Base-by-base conservation (phyloP, 1,140 invertebrate genomes). In the Eubasilissa regina region DNA sequence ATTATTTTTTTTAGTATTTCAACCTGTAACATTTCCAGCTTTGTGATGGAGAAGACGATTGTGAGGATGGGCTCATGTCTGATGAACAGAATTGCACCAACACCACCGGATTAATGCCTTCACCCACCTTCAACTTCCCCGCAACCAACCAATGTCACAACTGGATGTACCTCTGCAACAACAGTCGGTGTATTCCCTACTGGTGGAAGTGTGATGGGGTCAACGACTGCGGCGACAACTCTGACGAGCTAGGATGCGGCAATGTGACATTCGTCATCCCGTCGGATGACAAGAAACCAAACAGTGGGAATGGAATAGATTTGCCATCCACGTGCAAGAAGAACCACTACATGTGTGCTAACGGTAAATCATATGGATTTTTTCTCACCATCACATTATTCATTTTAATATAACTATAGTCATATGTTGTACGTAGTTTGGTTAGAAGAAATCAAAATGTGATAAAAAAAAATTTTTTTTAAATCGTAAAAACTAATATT, bases 141-240 rank as follows among this genome's bases (percentile, higher is more conserved):
- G 75, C 82, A 89, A 78, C 86, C 68, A 84, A 85, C 76, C 81
- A 89, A 85, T 96, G 95, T 87, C 91, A 92, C 35, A 92, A 92
- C 84, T 94, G 93, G 95, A 93, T 95, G 93, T 93, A 94, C 82
- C 90, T 89, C 79, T 96, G 94, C 84, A 86, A 88, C 11, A 94
- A 94, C 83, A 90, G 91, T 12, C 93, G 93, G 77, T 98, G 97
- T 85, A 93, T 98, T 60, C 95, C 96, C 0, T 92, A 93, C 60
- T 94, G 95, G 95, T 97, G 96, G 93, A 92, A 94, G 86, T 89
- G 91, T 80, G 91, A 92, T 81, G 84, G 85, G 4, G 88, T 90
- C 15, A 86, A 93, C 78, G 96, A 97, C 84, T 97, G 96, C 83
- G 91, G 90, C 0, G 96, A 97, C 85, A 87, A 90, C 48, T 93